Conservation (phyloP, 1,140 invertebrate species). For the Bombus waltoni region DNA sequence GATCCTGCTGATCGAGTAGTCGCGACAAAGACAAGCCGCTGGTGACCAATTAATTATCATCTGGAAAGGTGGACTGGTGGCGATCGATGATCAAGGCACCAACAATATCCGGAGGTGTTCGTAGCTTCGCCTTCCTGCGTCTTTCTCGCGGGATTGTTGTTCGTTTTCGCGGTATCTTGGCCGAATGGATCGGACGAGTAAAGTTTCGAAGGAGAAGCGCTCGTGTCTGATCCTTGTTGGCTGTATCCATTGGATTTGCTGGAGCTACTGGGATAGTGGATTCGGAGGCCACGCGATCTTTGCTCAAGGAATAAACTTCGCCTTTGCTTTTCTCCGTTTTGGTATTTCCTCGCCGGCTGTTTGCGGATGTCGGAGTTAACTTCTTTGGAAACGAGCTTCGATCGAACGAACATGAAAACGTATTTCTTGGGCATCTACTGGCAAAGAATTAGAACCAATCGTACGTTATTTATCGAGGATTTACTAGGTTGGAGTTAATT, state of each 20-base stretch:
- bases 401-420: no score
- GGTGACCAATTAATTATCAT: conserved; percentile 58
- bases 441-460: neutral
- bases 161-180: no score
- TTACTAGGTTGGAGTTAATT: no score
- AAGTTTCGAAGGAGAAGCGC: neutral
- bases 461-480: no score
- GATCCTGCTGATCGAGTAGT: conserved; percentile 11
- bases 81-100: conserved; percentile 56
- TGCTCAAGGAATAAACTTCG: no score
- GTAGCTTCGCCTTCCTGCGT: neutral
- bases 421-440: no score
- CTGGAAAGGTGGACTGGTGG: conserved; percentile 66
- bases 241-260: neutral
- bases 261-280: neutral
- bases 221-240: neutral
- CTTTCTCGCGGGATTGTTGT: neutral
- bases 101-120: conserved; percentile 38
- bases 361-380: no score
- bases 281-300: no score
- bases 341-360: no score
- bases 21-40: conserved; percentile 5
- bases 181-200: neutral
- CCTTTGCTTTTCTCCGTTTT: no score
- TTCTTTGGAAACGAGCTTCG: no score